phyloP scores from a whole-genome alignment of 2,113 vertebrate genomes.

The Serinus canaria region DNA sequence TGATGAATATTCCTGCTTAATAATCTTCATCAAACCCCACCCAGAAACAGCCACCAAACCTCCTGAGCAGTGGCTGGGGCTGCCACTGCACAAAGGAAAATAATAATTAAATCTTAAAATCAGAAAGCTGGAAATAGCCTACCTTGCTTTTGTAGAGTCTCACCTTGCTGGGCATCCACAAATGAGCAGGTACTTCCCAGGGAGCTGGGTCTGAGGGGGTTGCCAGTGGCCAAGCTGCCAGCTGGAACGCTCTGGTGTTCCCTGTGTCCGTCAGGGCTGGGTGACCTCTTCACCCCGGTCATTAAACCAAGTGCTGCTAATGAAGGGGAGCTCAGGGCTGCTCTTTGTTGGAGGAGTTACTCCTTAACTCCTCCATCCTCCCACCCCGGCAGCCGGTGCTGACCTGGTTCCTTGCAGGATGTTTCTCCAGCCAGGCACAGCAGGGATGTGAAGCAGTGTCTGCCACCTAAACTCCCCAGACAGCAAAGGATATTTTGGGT shows the following conservation, averaged over 20 bases:
- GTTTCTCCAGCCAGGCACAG: neutral
- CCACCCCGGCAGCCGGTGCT: neutral
- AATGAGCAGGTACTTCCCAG: accelerated
- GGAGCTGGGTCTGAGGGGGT: accelerated
- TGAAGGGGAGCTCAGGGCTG: neutral
- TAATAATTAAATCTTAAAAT: neutral
- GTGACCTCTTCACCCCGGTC: neutral
- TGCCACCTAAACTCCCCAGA: neutral
- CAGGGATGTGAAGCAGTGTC: neutral
- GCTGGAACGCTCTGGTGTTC: neutral
- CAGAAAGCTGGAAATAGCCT: neutral
- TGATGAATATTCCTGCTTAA: neutral
- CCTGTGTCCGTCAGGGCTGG: accelerated
- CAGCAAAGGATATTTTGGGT: accelerated
- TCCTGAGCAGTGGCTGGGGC: accelerated
- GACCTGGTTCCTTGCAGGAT: neutral
- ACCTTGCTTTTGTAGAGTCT: neutral
- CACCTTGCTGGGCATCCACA: neutral
- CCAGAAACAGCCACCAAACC: neutral
- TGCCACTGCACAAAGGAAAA: neutral
- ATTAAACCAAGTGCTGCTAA: neutral
- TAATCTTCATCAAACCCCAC: neutral
- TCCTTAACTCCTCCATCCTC: neutral
- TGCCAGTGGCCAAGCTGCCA: accelerated
- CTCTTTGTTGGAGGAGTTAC: neutral